Base-by-base conservation (phyloP, 2,888 invertebrate species). In the Epistrophe grossulariae region DNA sequence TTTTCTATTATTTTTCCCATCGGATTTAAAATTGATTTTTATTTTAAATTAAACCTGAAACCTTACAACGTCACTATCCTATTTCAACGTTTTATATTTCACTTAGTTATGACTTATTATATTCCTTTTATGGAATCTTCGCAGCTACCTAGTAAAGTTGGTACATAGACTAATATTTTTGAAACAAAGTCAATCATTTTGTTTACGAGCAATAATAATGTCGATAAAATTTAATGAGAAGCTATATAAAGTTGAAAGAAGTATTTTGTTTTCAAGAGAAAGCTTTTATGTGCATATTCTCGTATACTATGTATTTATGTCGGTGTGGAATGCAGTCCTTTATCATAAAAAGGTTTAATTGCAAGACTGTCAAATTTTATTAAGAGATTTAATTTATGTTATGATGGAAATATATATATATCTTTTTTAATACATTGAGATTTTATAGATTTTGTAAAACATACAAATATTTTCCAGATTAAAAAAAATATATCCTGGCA, bases 171-270 rank as follows among this genome's bases (percentile, higher is more conserved):
- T 17, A 48, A 59, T 7, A 19, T 70, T 66, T 66, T 74, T 50
- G 40, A 76, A 62, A 62, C 68, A 80, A 45, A 60, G 59, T 60
- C 9, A 66, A 35, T 66, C 24, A 72, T 57, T 62, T 38, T 55
- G 9, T 72, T 82, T 78, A 72, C 72, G 78, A 66, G 43, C 28
- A 48, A 71, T 78, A 79, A 59, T 66, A 28, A 68, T 68, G 52
- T 66, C 66, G 82, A 82, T 78, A 66, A 43, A 50, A 73, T 79
- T 55, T 48, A 62, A 79, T 62, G 68, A 19, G 11, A 48, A 64
- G 55, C 43, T 71, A 64, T 64, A 52, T 68, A 52, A 68, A 81
- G 7, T 48, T 50, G 17, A 68, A 68, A 35, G 35, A 38, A 38
- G 38, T 50, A 68, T 50, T n/a, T 50, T 68, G 19, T 50, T 43